These are phyloP conservation scores for Muscicapa striata DNA, from an alignment of 2,797 vertebrate species.

Conservation along the genomic window DNA sequence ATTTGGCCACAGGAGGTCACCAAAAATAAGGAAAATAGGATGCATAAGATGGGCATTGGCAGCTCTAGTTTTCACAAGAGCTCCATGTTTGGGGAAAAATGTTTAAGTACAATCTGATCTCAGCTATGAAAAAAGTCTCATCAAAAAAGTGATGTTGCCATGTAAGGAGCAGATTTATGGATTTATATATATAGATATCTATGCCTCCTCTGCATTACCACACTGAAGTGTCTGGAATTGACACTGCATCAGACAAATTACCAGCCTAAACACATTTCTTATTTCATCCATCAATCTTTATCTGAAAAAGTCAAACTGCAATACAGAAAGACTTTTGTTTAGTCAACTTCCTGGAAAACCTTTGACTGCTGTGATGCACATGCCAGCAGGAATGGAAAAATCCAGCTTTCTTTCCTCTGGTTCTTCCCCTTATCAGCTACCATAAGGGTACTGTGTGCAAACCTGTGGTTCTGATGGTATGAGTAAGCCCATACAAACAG, in stretches of 20 bases:
- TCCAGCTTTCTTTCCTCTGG: neutral
- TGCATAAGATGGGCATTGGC: neutral
- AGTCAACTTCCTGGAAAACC: neutral
- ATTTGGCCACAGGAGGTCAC: neutral
- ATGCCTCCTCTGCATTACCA: neutral
- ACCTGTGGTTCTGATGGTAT: neutral
- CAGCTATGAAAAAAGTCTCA: neutral
- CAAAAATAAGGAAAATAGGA: neutral
- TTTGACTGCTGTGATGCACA: neutral
- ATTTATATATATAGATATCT: neutral
- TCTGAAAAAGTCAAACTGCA: neutral
- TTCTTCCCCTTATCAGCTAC: neutral
- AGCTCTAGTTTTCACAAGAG: neutral
- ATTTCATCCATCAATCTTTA: neutral
- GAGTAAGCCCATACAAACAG: neutral
- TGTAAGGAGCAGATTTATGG: neutral
- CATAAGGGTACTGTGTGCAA: neutral
- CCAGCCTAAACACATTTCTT: neutral
- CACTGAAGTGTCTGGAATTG: neutral
- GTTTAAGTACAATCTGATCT: neutral
- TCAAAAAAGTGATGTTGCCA: neutral
- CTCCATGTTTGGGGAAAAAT: neutral
- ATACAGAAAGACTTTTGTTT: neutral
- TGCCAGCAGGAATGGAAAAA: neutral
- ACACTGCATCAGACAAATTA: neutral